Conservation (phyloP, 2,113 vertebrate genomes). For the Brachypodius melanocephalos region DNA sequence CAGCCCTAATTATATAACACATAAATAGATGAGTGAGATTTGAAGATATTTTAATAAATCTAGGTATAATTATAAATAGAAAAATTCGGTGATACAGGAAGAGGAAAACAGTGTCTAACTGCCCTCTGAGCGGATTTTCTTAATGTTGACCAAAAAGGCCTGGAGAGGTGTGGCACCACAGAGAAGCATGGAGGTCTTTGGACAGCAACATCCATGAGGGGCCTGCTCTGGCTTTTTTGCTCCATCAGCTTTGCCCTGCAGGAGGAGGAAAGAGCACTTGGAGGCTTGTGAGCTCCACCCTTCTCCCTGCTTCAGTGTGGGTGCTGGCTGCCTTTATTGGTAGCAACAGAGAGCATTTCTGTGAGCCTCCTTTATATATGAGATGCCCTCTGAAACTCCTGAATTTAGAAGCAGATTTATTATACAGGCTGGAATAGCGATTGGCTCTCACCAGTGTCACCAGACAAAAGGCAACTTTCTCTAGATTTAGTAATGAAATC, state of each 20-base stretch:
- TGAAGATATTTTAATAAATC: not conserved
- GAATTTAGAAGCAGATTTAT: not conserved
- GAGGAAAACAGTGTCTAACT: not conserved
- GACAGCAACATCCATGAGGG: not conserved
- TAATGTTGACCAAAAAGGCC: not conserved
- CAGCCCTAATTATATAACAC: not conserved
- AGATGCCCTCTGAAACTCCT: not conserved
- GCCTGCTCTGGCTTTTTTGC: not conserved
- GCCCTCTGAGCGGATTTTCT: not conserved
- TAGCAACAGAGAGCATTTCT: not conserved
- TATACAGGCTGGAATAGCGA: not conserved
- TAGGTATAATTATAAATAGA: not conserved
- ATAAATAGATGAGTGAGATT: not conserved
- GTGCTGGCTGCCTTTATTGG: not conserved
- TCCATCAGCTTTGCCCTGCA: not conserved
- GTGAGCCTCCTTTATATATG: not conserved
- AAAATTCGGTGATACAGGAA: not conserved
- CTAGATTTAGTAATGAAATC: not conserved
- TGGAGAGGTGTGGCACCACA: accelerated
- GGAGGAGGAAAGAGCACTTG: not conserved
- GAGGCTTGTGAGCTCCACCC: not conserved
- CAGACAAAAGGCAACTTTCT: not conserved
- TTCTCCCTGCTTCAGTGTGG: not conserved
- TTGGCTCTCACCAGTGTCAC: not conserved
- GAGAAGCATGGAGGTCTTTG: not conserved